Percentiles rank a stretch among this genome's conserved stretches.
These are phyloP conservation scores for Hypanus sabinus DNA, from an alignment of 2,113 vertebrate genomes.

Conservation along the genomic window DNA sequence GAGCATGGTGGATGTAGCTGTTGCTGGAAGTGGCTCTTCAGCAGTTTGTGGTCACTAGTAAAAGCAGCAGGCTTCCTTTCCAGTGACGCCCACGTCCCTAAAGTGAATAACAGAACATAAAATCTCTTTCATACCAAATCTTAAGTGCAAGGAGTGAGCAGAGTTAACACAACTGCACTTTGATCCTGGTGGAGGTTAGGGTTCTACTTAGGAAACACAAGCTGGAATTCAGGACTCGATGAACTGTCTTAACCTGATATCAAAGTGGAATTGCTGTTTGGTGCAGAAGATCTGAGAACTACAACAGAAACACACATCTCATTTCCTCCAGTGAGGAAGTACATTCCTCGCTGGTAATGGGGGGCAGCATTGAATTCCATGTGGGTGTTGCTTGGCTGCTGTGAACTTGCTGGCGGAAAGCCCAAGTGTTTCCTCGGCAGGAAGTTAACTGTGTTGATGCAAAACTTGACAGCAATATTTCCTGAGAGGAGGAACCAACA, in stretches of 20 bases:
- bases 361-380: conserved; percentile 67
- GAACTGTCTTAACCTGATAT: conserved; percentile 77
- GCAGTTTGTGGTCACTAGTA: background rate
- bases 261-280: conserved; percentile 54
- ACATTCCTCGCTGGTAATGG: conserved; percentile 65
- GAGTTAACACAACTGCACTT: conserved; percentile 55
- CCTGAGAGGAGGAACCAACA: conserved; percentile 70
- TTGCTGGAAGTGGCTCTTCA: background rate
- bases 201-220: conserved; percentile 53
- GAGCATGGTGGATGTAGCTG: background rate
- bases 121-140: background rate
- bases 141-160: background rate
- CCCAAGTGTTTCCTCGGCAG: conserved; percentile 66
- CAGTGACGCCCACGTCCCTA: background rate
- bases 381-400: conserved; percentile 60
- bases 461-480: conserved; percentile 66
- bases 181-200: conserved; percentile 58
- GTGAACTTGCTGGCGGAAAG: conserved; percentile 61
- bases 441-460: conserved; percentile 76
- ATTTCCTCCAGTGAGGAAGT: conserved; percentile 64
- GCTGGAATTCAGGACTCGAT: conserved; percentile 49
- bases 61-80: no score
- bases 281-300: conserved; percentile 49
- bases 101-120: background rate
- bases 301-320: conserved; percentile 69